Percentiles rank a stretch among this genome's conserved stretches.
phyloP scores from a whole-genome alignment of 2,113 vertebrate genomes.

The Cardinalis cardinalis region DNA sequence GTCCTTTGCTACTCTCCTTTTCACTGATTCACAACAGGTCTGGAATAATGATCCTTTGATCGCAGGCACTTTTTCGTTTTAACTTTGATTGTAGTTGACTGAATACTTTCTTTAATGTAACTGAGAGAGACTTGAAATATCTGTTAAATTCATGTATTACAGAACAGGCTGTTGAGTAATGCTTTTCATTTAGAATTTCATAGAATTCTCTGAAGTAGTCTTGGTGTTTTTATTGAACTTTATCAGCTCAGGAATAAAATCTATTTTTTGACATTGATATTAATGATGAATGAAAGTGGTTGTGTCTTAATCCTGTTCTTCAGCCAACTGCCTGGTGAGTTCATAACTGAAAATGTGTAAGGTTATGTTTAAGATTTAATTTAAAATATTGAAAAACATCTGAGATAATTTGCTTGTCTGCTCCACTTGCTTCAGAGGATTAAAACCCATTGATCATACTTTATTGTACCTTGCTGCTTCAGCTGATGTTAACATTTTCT shows the following conservation, averaged over 20 bases:
- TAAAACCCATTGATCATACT: background rate
- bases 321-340: conserved; percentile 10
- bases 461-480: conserved; percentile 30
- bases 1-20: conserved; percentile 68
- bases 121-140: conserved; percentile 16
- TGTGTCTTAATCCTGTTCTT: conserved; percentile 16
- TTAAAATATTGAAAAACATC: background rate
- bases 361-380: conserved; percentile 5
- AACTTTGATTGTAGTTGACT: conserved; percentile 44
- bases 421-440: background rate
- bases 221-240: background rate
- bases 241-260: conserved; percentile 7
- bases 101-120: conserved; percentile 33
- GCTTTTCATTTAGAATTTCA: conserved; percentile 31
- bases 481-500: background rate
- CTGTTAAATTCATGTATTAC: conserved; percentile 25
- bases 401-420: conserved; percentile 16
- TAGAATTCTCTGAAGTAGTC: background rate
- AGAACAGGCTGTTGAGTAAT: conserved; percentile 25
- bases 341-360: conserved; percentile 13
- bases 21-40: conserved; percentile 52
- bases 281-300: conserved; percentile 10
- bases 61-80: conserved; percentile 38
- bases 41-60: conserved; percentile 43
- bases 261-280: background rate